Evolutionary conservation across 2,797 vertebrate species (phyloP).

Genomic region (Leucoraja ocellata): DNA sequence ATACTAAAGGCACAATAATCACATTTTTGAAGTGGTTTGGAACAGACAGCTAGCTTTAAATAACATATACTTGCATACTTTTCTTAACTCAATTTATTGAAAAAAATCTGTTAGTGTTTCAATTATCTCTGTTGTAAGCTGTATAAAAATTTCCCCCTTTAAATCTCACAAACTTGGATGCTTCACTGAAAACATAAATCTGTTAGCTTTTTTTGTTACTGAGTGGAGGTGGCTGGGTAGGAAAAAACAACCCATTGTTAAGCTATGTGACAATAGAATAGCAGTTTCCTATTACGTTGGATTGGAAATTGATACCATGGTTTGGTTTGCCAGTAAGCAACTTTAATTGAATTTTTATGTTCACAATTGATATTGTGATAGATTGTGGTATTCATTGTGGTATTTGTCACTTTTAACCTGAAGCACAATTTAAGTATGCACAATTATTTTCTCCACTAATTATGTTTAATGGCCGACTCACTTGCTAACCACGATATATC

Average conservation of each 20-base stretch:
- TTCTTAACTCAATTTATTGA: neutral
- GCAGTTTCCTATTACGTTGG: neutral
- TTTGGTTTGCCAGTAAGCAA: too few relatives aligned
- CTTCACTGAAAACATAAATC: neutral
- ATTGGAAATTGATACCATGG: neutral
- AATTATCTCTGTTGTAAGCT: too few relatives aligned
- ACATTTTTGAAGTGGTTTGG: too few relatives aligned
- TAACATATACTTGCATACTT: neutral
- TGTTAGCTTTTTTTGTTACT: neutral
- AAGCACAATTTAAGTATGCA: too few relatives aligned
- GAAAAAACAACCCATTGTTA: neutral
- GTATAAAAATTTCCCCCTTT: neutral
- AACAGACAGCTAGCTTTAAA: too few relatives aligned
- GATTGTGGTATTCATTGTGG: too few relatives aligned
- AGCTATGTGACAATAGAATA: neutral
- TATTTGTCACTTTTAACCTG: too few relatives aligned
- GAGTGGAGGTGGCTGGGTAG: neutral
- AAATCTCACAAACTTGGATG: neutral
- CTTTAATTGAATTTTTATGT: too few relatives aligned
- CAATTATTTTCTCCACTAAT: too few relatives aligned
- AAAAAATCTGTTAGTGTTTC: neutral
- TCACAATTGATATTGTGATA: too few relatives aligned
- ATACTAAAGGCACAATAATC: too few relatives aligned
- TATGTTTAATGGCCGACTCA: neutral
- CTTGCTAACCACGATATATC: neutral